Base-by-base conservation (phyloP, 2,888 invertebrate genomes). In the Ceratothoa steindachneri region DNA sequence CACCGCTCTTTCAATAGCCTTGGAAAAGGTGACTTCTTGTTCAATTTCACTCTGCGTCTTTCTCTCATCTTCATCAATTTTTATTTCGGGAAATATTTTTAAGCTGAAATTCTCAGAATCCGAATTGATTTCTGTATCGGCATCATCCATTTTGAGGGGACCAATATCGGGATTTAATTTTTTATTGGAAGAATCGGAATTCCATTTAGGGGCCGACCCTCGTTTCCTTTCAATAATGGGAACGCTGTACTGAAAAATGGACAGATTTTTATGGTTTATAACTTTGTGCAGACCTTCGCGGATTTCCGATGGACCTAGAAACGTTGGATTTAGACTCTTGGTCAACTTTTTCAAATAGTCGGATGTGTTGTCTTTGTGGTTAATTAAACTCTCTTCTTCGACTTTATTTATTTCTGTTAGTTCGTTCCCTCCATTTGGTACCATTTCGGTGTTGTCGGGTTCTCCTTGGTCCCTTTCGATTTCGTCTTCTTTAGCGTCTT, bases 261-360 rank as follows among this genome's bases (percentile, higher is more conserved):
- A 29, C 12, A 72, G 67, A 41, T 75, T 78, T 31, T 60, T 75
- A n/a, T 73, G 73, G 12, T 67, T 78, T 12, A 75, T 73, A 41
- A 66, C 68, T 51, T 72, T 51, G 5, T 68, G 69, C 12, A 78
- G n/a, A 2, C 78, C 78, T 29, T 71, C 67, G 15, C 78, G 51
- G 30, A 78, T 75, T 66, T 78, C 78, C 12, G 73, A 72, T 28
- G 78, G 78, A 27, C 71, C 73, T 15, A 77, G 66, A 30, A 70
- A 75, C 51, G 75, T 70, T 69, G 77, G 72, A 69, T 77, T 77
- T 28, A 77, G 66, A 22, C 22, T 60, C 24, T 24, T 60, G n/a
- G 60, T 60, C 27, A 60, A 60, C 24, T 60, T 60, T 60, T 24
- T 60, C 12, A 60, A 12, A 7, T 60, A 60, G n/a, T 60, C 60